phyloP scores from a whole-genome alignment of 2,888 invertebrate genomes.

The Pegoplata infirma region DNA sequence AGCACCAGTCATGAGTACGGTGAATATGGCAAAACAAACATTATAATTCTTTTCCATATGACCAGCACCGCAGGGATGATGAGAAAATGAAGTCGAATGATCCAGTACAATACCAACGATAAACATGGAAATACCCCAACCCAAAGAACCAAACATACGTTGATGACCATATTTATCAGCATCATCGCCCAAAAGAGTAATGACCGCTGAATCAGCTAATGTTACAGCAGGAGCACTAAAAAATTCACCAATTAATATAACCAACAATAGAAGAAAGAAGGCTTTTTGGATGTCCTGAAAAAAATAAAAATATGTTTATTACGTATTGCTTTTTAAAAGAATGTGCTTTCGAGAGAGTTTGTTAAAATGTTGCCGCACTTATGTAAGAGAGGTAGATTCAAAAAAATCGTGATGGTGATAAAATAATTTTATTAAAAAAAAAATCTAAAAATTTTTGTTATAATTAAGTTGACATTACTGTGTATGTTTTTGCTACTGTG shows the following conservation, averaged over 20 bases:
- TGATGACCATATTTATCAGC: slow-evolving; percentile 96
- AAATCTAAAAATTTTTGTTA: too few relatives aligned
- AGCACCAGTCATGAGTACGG: slow-evolving; percentile 96
- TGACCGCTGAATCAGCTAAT: slow-evolving; percentile 94
- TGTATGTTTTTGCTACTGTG: too few relatives aligned
- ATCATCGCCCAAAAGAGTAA: slow-evolving; percentile 92
- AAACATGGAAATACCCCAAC: slow-evolving; percentile 99
- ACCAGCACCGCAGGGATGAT: slow-evolving; percentile 94
- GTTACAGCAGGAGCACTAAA: slow-evolving; percentile 98
- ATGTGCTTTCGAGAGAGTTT: too few relatives aligned
- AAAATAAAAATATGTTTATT: too few relatives aligned
- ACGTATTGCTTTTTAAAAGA: too few relatives aligned
- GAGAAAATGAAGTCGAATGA: slow-evolving; percentile 96
- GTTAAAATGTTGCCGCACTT: too few relatives aligned
- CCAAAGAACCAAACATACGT: slow-evolving; percentile 98
- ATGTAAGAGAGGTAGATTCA: too few relatives aligned
- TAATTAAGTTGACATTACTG: too few relatives aligned
- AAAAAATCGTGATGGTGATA: too few relatives aligned
- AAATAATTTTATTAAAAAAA: too few relatives aligned
- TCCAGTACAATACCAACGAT: slow-evolving; percentile 95
- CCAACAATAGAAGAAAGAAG: slow-evolving; percentile 93
- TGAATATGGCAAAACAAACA: slow-evolving; percentile 98
- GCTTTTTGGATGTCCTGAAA: slow-evolving; percentile 92
- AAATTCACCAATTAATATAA: slow-evolving; percentile 98
- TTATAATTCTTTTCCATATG: slow-evolving; percentile 98